Percentiles rank a stretch among this genome's conserved stretches.
Conservation (phyloP, 2,888 invertebrate species). For the Platycnemis pennipes region DNA sequence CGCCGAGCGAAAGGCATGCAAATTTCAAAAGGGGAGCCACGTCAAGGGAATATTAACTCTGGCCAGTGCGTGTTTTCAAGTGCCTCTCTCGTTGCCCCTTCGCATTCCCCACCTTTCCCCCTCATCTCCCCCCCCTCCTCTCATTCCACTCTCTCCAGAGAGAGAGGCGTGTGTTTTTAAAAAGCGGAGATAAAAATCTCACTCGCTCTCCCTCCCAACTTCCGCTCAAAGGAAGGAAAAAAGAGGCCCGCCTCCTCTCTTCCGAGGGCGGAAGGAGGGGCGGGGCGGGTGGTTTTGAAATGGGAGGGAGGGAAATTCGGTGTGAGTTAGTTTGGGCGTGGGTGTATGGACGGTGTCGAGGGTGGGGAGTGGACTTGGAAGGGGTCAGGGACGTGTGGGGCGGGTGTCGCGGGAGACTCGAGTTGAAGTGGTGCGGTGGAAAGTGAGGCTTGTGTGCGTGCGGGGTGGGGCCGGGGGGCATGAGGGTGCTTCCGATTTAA, state of each 20-base stretch:
- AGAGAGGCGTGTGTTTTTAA: background rate
- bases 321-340: background rate
- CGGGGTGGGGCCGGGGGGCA: too few relatives aligned
- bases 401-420: background rate
- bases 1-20: background rate
- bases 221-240: background rate
- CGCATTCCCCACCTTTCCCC: background rate
- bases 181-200: constrained; percentile 30
- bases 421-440: background rate
- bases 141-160: background rate
- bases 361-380: background rate
- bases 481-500: background rate
- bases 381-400: background rate
- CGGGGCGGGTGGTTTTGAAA: background rate
- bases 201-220: background rate
- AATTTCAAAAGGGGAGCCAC: background rate
- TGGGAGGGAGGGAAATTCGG: background rate
- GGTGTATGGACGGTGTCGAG: background rate
- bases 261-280: constrained; percentile 19
- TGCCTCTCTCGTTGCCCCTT: background rate
- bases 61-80: constrained; percentile 3
- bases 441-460: background rate
- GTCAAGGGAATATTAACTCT: background rate
- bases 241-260: background rate
- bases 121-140: background rate